phyloP scores from a whole-genome alignment of 1,140 invertebrate genomes.

The Gonatopus flavifemur region DNA sequence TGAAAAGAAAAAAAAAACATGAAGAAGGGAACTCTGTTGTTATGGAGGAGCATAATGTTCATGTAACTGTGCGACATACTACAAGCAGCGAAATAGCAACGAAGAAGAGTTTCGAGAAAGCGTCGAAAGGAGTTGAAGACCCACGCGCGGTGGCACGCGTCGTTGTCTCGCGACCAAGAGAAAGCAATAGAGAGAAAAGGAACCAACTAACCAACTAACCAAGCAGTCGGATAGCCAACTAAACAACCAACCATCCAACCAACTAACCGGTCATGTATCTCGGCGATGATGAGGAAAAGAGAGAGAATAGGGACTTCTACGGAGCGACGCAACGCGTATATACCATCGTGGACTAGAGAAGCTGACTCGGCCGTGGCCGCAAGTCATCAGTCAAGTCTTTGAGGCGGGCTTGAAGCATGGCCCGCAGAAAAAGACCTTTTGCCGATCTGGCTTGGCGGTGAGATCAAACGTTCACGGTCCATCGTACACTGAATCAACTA shows the following conservation, averaged over 20 bases:
- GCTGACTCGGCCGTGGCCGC: conserved; percentile 25
- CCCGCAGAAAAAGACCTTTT: conserved; percentile 48
- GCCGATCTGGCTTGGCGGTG: conserved; percentile 47
- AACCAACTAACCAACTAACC: too few relatives aligned
- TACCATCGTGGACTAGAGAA: neutral
- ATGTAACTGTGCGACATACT: too few relatives aligned
- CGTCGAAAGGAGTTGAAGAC: too few relatives aligned
- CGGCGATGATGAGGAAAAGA: conserved; percentile 11
- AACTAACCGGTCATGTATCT: neutral
- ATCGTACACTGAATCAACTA: conserved; percentile 36
- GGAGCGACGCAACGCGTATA: neutral
- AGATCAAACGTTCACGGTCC: conserved; percentile 44
- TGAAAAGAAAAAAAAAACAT: too few relatives aligned
- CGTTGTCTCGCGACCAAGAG: neutral
- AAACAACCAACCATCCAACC: too few relatives aligned
- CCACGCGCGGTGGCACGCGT: too few relatives aligned
- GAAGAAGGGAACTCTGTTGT: too few relatives aligned
- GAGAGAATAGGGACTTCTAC: neutral
- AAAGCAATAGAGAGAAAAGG: neutral
- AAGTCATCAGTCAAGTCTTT: conserved; percentile 53
- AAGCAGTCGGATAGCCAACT: too few relatives aligned
- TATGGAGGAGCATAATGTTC: too few relatives aligned
- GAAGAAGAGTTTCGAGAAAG: too few relatives aligned
- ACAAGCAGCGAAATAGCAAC: too few relatives aligned
- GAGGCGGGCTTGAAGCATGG: conserved; percentile 35